Base-by-base conservation (phyloP, 1,140 invertebrate species). In the Monochamus saltuarius region DNA sequence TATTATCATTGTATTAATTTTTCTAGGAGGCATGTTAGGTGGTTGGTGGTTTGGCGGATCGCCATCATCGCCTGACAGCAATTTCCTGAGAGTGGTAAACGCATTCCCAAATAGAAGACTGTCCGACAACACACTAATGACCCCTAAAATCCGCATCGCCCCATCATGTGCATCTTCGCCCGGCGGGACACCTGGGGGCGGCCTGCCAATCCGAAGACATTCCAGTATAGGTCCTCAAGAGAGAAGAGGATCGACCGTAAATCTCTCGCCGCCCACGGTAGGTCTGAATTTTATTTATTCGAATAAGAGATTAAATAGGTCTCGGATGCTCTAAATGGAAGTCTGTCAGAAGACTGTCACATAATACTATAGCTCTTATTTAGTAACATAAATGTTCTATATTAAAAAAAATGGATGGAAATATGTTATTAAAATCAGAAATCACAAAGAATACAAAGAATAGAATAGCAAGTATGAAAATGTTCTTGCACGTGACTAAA, bases 71-170 rank as follows among this genome's bases (percentile, higher is more conserved):
- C 89, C 89, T 16, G 92, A 94, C 72, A 89, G 87, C 72, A 94
- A 94, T 78, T 91, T 93, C 78, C 80, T 95, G 70, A 84, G 90
- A 40, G 92, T 95, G 2, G 84, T 85, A 38, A 91, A 87, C 70
- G 85, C 86, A 3, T 90, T 91, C 73, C 87, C 90, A 14, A 92
- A 87, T 73, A 86, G 92, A 46, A 87, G 93, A 36, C 83, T 95
- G 17, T 95, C 92, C 3, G 93, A 96, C 78, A 95, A 95, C 77
- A 93, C 91, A 17, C 79, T 95, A 66, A 93, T 93, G 85, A 90
- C 92, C 19, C 90, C 92, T 9, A 94, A 91, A 79, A 94, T 92
- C 64, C 83, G 87, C 10, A 86, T 93, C 37, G 89, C 89, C 2
- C 89, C 89, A 37, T 92, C 89, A n/a, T 92, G 89, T 73, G 88